Conservation (phyloP, 2,888 invertebrate genomes). For the Drosophila picticornis region DNA sequence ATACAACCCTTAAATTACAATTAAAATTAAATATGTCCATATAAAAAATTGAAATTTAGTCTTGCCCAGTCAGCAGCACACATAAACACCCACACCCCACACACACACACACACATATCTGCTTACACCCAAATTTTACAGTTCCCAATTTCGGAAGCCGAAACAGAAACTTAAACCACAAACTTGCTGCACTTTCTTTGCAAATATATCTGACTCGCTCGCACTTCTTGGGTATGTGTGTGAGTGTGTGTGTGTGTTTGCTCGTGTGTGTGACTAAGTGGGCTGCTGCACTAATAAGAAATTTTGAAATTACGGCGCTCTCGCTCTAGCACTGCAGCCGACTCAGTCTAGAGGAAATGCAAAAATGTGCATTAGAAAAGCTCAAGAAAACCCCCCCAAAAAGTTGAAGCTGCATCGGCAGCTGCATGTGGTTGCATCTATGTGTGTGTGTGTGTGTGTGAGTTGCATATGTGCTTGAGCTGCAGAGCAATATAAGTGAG, state of each 20-base stretch:
- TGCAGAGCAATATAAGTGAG: slow-evolving; percentile 25
- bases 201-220: slow-evolving; percentile 54
- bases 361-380: slow-evolving; percentile 81
- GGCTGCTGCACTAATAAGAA: slow-evolving; percentile 70
- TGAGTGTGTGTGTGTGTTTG: not conserved
- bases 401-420: slow-evolving; percentile 48
- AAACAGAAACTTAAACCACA: slow-evolving; percentile 48
- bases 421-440: slow-evolving; percentile 36
- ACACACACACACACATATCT: slow-evolving; percentile 12
- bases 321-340: slow-evolving; percentile 67
- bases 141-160: slow-evolving; percentile 26
- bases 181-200: slow-evolving; percentile 77
- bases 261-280: not conserved
- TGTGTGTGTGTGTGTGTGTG: slow-evolving; percentile 22
- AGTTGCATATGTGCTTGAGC: slow-evolving; percentile 40
- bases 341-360: slow-evolving; percentile 76
- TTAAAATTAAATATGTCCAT: slow-evolving; percentile 45
- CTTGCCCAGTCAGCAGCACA: slow-evolving; percentile 45
- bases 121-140: slow-evolving; percentile 37
- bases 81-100: slow-evolving; percentile 9
- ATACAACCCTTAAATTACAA: slow-evolving; percentile 22
- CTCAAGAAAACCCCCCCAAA: slow-evolving; percentile 72
- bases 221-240: slow-evolving; percentile 5
- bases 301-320: slow-evolving; percentile 65
- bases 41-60: slow-evolving; percentile 41